Evolutionary conservation across 2,888 invertebrate species (phyloP).

Genomic region (Cylindroiulus punctatus): DNA sequence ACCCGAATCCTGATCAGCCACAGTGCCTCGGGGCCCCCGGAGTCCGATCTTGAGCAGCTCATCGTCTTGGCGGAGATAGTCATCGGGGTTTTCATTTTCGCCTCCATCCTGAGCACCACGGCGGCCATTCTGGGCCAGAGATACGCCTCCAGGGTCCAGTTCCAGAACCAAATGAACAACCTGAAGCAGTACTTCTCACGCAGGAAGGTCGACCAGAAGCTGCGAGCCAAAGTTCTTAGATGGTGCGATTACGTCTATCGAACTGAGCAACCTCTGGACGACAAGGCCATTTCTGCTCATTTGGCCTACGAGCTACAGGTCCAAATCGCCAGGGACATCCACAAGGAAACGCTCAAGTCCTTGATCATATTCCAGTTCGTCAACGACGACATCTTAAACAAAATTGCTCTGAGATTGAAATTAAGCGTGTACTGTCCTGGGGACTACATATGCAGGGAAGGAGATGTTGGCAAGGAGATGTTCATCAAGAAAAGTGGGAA

Average conservation of each 20-base stretch:
- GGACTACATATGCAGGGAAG: slow-evolving; percentile 95
- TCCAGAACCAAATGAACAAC: slow-evolving; percentile 95
- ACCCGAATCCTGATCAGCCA: slow-evolving; percentile 83
- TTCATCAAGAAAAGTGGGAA: slow-evolving; percentile 95
- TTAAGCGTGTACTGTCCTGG: slow-evolving; percentile 93
- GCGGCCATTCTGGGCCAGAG: slow-evolving; percentile 94
- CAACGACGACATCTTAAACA: slow-evolving; percentile 77
- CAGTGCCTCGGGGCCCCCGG: not conserved
- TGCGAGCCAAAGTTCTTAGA: slow-evolving; percentile 83
- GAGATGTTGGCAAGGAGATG: slow-evolving; percentile 98
- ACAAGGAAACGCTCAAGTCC: slow-evolving; percentile 92
- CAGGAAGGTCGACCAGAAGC: slow-evolving; percentile 77
- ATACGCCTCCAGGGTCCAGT: slow-evolving; percentile 88
- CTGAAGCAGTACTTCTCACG: slow-evolving; percentile 97
- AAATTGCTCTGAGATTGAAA: slow-evolving; percentile 88
- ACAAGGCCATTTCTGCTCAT: slow-evolving; percentile 84
- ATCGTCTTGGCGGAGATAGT: slow-evolving; percentile 79
- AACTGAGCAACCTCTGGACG: slow-evolving; percentile 82
- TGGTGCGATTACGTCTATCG: slow-evolving; percentile 99
- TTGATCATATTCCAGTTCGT: slow-evolving; percentile 18
- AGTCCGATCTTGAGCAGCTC: slow-evolving; percentile 68
- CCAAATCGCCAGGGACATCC: slow-evolving; percentile 96
- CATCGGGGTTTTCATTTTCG: slow-evolving; percentile 89
- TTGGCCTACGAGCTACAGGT: slow-evolving; percentile 94
- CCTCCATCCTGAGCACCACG: slow-evolving; percentile 94